Conservation (phyloP, 2,888 invertebrate species). For the Carpatolechia fugitivella region DNA sequence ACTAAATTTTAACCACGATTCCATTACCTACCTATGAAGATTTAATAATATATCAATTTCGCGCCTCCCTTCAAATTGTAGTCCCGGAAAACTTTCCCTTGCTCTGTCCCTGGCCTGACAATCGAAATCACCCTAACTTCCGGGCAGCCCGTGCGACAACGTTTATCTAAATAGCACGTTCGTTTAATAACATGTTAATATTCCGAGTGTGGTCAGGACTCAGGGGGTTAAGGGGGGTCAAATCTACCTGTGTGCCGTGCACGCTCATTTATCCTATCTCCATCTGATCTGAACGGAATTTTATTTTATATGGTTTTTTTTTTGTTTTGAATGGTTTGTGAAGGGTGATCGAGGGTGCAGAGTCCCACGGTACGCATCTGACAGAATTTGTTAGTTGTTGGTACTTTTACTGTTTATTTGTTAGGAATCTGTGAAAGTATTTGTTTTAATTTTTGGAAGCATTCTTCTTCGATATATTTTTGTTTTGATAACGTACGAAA, state of each 20-base stretch:
- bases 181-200: conserved; percentile 49
- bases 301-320: conserved; percentile 20
- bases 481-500: no score
- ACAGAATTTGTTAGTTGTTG: not conserved
- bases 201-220: conserved; percentile 21
- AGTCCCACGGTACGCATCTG: not conserved
- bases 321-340: not conserved
- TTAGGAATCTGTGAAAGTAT: not conserved
- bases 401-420: not conserved
- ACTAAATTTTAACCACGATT: no score
- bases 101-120: conserved; percentile 14
- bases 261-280: conserved; percentile 53
- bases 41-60: not conserved
- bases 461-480: no score
- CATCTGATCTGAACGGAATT: conserved; percentile 44
- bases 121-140: conserved; percentile 47
- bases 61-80: no score
- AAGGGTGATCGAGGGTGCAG: no score
- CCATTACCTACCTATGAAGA: not conserved
- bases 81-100: not conserved
- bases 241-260: conserved; percentile 38
- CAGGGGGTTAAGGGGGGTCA: conserved; percentile 30
- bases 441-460: not conserved
- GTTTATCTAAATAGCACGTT: conserved; percentile 67
- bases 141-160: conserved; percentile 45